Evolutionary conservation across 2,797 vertebrate species (phyloP), one percentile per base, ranked within the genome.

Genomic region (Eidolon dupreanum): DNA sequence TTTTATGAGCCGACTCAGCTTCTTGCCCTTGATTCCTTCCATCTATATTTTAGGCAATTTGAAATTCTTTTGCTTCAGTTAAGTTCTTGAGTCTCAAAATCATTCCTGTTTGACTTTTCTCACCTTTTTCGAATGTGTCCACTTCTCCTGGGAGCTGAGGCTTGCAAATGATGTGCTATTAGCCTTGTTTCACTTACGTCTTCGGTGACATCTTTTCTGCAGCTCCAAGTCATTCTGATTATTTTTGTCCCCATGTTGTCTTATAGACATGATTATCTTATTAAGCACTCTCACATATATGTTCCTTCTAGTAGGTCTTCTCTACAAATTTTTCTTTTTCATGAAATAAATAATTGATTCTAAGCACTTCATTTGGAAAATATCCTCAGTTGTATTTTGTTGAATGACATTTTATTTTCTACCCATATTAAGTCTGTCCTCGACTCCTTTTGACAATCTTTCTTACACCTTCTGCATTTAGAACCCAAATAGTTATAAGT

Each of bases 371-470:
- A 61, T 87, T 36, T 57, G 46, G 88, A 73, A 92, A 94, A 88
- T 88, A 87, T 26, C 33, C 38, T 83, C n/a, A 59, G 55, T 84
- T 92, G 49, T 41, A 46, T 96, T 86, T 96, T 96, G 49, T 90
- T 55, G 16, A 95, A 66, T 77, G 79, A 53, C 70, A 66, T 87
- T 96, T 93, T 71, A 82, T 65, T 89, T 94, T 92, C 49, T 75
- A 24, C 55, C 57, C 33, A 73, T 83, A 85, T 93, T 92, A 90
- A 94, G 59, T 74, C 19, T 43, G 9, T 70, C 66, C n/a, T 90
- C 43, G 46, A 86, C 33, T 96, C 41, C 70, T 95, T 95, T 88
- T 94, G 90, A 84, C 84, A 94, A 26, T 93, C 28, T 95, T 84
- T 88, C 71, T 85, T 59, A 79, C 3, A 75, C 24, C 8, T 61